Conservation (phyloP, 64 coral and sea anemone genomes). For the Pachyseris speciosa region DNA sequence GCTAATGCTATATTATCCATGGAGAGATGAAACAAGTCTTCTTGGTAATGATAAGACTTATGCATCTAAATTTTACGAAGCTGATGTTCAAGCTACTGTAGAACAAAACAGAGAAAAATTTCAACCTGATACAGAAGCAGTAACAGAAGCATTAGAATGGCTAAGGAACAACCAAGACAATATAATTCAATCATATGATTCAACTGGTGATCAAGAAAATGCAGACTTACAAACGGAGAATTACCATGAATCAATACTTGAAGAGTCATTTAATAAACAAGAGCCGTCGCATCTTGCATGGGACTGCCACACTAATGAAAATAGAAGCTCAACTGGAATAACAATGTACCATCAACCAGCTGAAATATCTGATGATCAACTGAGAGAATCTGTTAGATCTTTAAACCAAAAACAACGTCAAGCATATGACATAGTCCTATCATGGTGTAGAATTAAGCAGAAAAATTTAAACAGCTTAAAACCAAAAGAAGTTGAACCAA, state of each 20-base stretch:
- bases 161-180: too few species aligned
- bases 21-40: too few species aligned
- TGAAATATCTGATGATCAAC: conserved; percentile 48
- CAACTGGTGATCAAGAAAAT: too few species aligned
- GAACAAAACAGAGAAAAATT: too few species aligned
- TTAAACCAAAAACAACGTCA: conserved; percentile 29
- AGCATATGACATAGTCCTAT: conserved; percentile 43
- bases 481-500: conserved; percentile 15
- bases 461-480: conserved; percentile 26
- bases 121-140: too few species aligned
- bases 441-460: conserved; percentile 43
- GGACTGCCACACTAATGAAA: neutral
- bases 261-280: conserved; percentile 41
- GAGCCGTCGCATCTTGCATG: conserved; percentile 17
- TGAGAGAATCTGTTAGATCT: conserved; percentile 33
- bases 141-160: too few species aligned
- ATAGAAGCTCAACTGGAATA: neutral
- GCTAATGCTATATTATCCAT: too few species aligned
- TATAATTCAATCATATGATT: too few species aligned
- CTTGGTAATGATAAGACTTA: too few species aligned
- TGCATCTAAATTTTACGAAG: too few species aligned
- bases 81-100: too few species aligned
- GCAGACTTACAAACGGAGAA: too few species aligned
- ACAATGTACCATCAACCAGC: conserved; percentile 16
- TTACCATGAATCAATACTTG: neutral